These are phyloP conservation scores for Himalopsyche phryganea DNA, from an alignment of 1,140 invertebrate species.

Conservation along the genomic window DNA sequence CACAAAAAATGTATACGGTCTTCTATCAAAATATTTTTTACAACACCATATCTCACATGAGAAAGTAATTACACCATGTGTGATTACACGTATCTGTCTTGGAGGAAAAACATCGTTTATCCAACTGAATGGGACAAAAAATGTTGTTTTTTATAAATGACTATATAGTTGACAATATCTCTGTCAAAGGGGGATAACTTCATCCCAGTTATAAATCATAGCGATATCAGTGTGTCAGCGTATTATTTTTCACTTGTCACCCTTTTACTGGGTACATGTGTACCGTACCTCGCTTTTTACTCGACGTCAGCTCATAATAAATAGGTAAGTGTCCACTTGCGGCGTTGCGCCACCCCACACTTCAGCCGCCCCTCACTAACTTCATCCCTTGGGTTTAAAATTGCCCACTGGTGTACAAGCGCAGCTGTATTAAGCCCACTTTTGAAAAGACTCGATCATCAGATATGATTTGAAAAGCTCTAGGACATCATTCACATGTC, in stretches of 20 bases:
- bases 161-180: not conserved
- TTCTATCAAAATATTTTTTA: too few relatives aligned
- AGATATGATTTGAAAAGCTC: not conserved
- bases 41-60: too few relatives aligned
- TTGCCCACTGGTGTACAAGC: not conserved
- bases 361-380: not conserved
- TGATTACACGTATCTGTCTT: not conserved
- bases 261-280: not conserved
- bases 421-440: not conserved
- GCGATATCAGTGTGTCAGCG: constrained; percentile 1
- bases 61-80: not conserved
- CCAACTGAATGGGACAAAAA: too few relatives aligned
- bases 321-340: constrained; percentile 12
- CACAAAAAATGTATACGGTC: too few relatives aligned
- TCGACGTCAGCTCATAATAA: constrained; percentile 6
- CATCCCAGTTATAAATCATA: not conserved
- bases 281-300: not conserved
- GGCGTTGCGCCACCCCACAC: not conserved
- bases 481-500: not conserved
- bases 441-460: not conserved
- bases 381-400: too few relatives aligned
- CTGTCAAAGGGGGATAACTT: not conserved
- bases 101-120: too few relatives aligned
- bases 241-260: constrained; percentile 10
- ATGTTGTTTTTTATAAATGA: too few relatives aligned